A percentile compares a stretch with the other conserved stretches of the same genome.
These are phyloP conservation scores for Lucilia cuprina DNA, from an alignment of 1,140 invertebrate genomes.

Conservation along the genomic window DNA sequence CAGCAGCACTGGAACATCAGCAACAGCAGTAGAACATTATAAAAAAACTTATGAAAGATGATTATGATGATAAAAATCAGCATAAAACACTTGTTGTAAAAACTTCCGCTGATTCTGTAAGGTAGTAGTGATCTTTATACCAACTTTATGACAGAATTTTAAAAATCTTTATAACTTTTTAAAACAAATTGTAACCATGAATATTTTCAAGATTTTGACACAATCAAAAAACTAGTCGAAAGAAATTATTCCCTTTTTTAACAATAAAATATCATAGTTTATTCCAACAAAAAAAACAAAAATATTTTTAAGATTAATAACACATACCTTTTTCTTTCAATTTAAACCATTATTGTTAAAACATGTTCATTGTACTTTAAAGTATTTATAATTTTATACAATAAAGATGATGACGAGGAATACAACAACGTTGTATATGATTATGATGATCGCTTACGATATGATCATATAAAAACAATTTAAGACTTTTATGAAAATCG, in stretches of 20 bases:
- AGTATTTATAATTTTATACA: neutral
- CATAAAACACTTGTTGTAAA: neutral
- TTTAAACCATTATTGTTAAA: neutral
- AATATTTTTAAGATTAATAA: no score
- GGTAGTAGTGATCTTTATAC: no score
- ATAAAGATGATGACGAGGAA: neutral
- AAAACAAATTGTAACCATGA: no score
- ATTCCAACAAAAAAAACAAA: no score
- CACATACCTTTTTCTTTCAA: no score
- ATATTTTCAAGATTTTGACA: no score
- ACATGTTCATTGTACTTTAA: neutral
- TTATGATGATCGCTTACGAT: conserved; percentile 1
- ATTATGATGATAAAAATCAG: conserved; percentile 3
- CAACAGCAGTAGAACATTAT: neutral
- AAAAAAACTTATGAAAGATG: neutral
- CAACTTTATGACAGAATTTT: no score
- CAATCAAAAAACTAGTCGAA: no score
- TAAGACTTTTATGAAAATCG: conserved; percentile 35
- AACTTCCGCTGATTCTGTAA: neutral
- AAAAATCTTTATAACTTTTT: no score
- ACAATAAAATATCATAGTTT: no score
- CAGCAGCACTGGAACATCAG: neutral
- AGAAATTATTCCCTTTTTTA: no score
- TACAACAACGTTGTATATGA: neutral
- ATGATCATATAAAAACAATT: conserved; percentile 32